Conservation (phyloP, 2,113 vertebrate genomes). For the Chloebia gouldiae region DNA sequence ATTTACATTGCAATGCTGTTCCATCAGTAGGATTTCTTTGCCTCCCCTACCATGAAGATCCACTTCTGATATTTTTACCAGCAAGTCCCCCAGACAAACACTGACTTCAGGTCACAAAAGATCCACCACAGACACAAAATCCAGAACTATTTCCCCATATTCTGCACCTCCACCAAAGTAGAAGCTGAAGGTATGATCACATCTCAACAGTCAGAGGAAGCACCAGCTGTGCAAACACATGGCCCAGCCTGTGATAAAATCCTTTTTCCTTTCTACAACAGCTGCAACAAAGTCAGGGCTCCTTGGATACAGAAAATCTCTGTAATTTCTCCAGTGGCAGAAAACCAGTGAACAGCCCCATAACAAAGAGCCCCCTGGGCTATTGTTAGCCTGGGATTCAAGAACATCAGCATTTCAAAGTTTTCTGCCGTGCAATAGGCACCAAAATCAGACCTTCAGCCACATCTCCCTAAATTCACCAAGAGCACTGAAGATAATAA, state of each 20-base stretch:
- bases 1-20: neutral
- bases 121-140: neutral
- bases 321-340: neutral
- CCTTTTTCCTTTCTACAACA: neutral
- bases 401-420: neutral
- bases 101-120: neutral
- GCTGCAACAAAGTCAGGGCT: neutral
- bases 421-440: neutral
- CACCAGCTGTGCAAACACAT: neutral
- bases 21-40: neutral
- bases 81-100: neutral
- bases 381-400: neutral
- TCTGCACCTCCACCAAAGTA: neutral
- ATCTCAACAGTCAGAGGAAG: neutral
- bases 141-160: neutral
- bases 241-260: neutral
- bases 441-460: neutral
- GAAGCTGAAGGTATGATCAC: neutral
- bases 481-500: neutral
- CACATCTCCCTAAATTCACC: neutral
- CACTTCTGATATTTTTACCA: neutral
- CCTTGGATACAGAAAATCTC: neutral
- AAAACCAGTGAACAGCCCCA: neutral
- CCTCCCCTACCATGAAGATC: neutral
- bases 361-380: neutral